A percentile compares a stretch with the other conserved stretches of the same genome.
phyloP scores from a whole-genome alignment of 1,140 invertebrate species.

The Nephotettix cincticeps region DNA sequence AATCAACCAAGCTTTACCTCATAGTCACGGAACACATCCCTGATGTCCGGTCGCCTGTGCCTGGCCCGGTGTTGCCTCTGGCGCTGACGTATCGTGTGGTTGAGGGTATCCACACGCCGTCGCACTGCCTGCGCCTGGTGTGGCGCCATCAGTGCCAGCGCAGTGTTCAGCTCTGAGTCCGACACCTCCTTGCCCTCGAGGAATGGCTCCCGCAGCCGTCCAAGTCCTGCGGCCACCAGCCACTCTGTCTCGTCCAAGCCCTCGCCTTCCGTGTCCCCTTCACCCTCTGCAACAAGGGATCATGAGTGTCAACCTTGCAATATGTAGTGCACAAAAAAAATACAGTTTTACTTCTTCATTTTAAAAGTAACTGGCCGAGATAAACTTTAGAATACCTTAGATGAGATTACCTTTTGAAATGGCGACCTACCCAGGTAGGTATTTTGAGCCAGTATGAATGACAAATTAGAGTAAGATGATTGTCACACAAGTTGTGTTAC shows the following conservation, averaged over 20 bases:
- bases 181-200: constrained; percentile 58
- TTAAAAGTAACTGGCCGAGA: too few relatives aligned
- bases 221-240: constrained; percentile 58
- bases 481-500: too few relatives aligned
- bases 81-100: constrained; percentile 70
- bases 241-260: constrained; percentile 61
- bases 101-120: constrained; percentile 70
- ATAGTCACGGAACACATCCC: constrained; percentile 75
- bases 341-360: too few relatives aligned
- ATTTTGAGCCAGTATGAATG: too few relatives aligned
- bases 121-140: constrained; percentile 75
- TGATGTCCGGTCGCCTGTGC: constrained; percentile 67
- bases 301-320: too few relatives aligned
- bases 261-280: constrained; percentile 41
- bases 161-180: constrained; percentile 57
- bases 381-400: too few relatives aligned
- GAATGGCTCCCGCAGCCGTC: constrained; percentile 57
- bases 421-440: too few relatives aligned
- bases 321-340: too few relatives aligned
- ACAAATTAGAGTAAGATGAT: too few relatives aligned
- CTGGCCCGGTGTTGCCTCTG: constrained; percentile 60
- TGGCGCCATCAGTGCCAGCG: constrained; percentile 56
- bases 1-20: constrained; percentile 56
- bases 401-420: too few relatives aligned
- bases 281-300: constrained; percentile 16